Evolutionary conservation across 2,797 vertebrate species (phyloP).

Genomic region (Agapornis canus): DNA sequence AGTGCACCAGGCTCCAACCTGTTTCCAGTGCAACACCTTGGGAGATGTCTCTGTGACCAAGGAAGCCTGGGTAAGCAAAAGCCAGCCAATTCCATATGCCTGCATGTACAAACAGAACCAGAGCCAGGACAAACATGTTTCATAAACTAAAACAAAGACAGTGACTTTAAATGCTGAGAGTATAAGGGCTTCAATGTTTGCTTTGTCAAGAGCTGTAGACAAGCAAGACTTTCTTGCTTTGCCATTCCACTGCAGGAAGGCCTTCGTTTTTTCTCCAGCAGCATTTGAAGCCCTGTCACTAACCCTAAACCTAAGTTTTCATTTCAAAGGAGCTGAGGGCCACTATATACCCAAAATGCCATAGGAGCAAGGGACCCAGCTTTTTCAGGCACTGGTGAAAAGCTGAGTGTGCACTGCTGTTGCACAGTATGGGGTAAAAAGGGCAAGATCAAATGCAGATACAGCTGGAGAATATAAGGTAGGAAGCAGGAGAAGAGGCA

Average conservation of each 20-base stretch:
- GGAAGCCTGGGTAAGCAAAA: not conserved
- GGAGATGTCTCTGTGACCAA: not conserved
- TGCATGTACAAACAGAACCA: not conserved
- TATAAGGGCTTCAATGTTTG: not conserved
- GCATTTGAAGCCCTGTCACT: not conserved
- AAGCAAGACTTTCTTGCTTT: not conserved
- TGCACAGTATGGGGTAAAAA: not conserved
- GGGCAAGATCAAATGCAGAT: not conserved
- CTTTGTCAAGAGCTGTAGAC: not conserved
- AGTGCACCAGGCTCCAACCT: not conserved
- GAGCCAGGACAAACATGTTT: conserved; percentile 30
- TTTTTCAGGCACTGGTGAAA: not conserved
- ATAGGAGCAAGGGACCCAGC: not conserved
- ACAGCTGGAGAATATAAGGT: not conserved
- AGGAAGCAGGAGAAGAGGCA: not conserved
- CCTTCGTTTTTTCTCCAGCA: not conserved
- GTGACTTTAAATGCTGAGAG: not conserved
- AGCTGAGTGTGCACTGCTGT: not conserved
- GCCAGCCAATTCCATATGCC: not conserved
- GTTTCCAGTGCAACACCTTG: not conserved
- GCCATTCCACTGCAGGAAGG: not conserved
- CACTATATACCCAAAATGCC: not conserved
- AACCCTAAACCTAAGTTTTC: not conserved
- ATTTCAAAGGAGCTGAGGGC: not conserved
- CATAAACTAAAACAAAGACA: not conserved